Evolutionary conservation across 37 sponge, comb jelly and placozoan genomes (phyloP), one percentile per base, ranked within the genome.

Genomic region (Chondrosia reniformis): DNA sequence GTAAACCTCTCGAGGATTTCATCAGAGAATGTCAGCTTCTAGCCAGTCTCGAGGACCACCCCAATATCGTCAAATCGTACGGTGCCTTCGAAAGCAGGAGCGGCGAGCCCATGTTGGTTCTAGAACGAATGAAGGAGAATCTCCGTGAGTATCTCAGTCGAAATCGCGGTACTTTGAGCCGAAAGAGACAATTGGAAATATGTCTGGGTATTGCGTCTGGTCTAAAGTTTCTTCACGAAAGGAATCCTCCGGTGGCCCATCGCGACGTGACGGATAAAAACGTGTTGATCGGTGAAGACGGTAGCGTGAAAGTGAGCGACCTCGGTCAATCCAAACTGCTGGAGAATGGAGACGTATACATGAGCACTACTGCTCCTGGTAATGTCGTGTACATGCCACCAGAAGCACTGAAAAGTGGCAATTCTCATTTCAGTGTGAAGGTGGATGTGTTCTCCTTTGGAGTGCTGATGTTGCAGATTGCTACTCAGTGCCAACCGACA

Each of bases 381-480:
- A 37, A 39, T 17, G 3, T 66, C 38, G 39, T 40, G 37, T 66
- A 66, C 67, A 66, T 66, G 67, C 67, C 67, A 8, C 67, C 67
- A 5, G 67, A 66, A 34, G 67, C 30, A 6, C 67, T 66, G 7
- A n/a, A n/a, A n/a, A 39, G 67, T 7, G 17, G 36, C 9, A 17
- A 66, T 5, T 40, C 67, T 6, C 34, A 32, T 36, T 66, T 37
- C 67, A 66, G 39, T 5, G 67, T 37, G 67, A 66, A 66, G 38
- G 13, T 66, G 67, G 67, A 66, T 17, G 36, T 32, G 67, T 66
- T 66, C 38, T 66, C 67, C 37, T 5, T 66, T 32, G 67, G 67
- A 37, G 67, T 66, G 36, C 17, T 66, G 38, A 66, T 66, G 67
- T 17, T 66, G 33, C 67, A 66, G 67, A 66, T 66, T 5, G 67